Conservation (phyloP, 2,888 invertebrate species). For the Ichneumoninae sp. region DNA sequence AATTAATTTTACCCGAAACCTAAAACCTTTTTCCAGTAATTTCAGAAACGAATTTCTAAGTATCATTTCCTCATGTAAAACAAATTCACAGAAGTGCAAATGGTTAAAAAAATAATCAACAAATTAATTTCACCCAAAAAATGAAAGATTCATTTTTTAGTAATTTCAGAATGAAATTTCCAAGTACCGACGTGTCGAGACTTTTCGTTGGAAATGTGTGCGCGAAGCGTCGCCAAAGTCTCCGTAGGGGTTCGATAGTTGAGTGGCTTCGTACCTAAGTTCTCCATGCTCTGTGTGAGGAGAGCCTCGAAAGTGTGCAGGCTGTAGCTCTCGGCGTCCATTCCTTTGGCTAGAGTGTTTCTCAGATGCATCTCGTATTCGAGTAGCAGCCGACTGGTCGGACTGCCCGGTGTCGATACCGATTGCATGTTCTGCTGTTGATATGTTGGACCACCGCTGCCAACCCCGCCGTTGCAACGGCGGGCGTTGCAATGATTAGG, state of each 20-base stretch:
- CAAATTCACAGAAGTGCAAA: too few species aligned
- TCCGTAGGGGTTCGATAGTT: slow-evolving; percentile 9
- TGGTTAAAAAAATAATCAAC: too few species aligned
- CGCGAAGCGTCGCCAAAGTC: neutral
- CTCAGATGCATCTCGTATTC: slow-evolving; percentile 97
- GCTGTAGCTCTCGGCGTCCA: slow-evolving; percentile 98
- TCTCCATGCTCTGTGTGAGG: slow-evolving; percentile 97
- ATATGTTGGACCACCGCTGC: slow-evolving; percentile 63
- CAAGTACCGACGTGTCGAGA: neutral
- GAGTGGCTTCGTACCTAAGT: slow-evolving; percentile 88
- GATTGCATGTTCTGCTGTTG: slow-evolving; percentile 72
- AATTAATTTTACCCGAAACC: too few species aligned
- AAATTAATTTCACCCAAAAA: too few species aligned
- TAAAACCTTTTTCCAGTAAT: neutral
- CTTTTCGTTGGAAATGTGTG: neutral
- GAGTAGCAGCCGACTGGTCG: slow-evolving; percentile 92
- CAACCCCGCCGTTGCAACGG: slow-evolving; percentile 77
- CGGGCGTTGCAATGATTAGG: slow-evolving; percentile 86
- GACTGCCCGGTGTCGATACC: slow-evolving; percentile 90
- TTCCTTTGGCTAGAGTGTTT: slow-evolving; percentile 96
- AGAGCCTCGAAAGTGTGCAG: slow-evolving; percentile 97
- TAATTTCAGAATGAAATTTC: neutral
- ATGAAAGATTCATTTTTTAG: too few species aligned
- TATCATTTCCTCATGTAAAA: neutral
- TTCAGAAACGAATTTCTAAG: neutral